Percentiles rank a stretch among this genome's conserved stretches.
These are phyloP conservation scores for Tetranychus piercei DNA, from an alignment of 2,888 invertebrate genomes.

Conservation along the genomic window DNA sequence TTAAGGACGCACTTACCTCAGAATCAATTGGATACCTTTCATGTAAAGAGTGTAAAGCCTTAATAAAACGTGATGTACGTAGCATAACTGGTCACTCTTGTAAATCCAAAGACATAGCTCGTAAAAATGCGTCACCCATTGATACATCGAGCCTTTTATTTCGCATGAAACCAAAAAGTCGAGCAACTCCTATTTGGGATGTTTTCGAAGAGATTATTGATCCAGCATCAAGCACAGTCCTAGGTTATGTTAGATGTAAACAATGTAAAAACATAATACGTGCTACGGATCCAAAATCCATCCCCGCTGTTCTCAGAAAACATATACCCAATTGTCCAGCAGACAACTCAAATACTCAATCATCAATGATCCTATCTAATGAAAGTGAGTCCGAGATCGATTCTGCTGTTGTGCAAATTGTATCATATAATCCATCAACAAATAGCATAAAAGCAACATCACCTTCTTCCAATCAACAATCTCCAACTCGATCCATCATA, in stretches of 20 bases:
- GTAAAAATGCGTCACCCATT: neutral
- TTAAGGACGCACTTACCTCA: neutral
- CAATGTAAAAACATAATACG: conserved; percentile 9
- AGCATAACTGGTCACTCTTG: neutral
- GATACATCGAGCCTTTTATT: neutral
- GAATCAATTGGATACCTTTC: neutral
- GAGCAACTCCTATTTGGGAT: conserved; percentile 12
- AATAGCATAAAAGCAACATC: too few relatives aligned
- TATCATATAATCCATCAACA: neutral
- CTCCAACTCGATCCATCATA: conserved; percentile 8
- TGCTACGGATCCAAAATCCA: conserved; percentile 7
- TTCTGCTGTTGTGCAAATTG: neutral
- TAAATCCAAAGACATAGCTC: neutral
- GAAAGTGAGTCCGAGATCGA: neutral
- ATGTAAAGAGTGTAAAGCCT: conserved; percentile 2
- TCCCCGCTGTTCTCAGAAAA: neutral
- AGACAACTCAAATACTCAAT: neutral
- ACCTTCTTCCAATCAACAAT: neutral
- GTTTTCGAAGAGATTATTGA: conserved; percentile 10
- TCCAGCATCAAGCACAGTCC: neutral
- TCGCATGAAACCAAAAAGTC: conserved; percentile 15
- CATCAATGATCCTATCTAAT: neutral
- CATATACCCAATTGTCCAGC: conserved; percentile 10
- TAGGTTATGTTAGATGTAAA: conserved; percentile 9
- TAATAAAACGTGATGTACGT: neutral